Base-by-base conservation (phyloP, 2,888 invertebrate species). In the Epirrhoe alternata region DNA sequence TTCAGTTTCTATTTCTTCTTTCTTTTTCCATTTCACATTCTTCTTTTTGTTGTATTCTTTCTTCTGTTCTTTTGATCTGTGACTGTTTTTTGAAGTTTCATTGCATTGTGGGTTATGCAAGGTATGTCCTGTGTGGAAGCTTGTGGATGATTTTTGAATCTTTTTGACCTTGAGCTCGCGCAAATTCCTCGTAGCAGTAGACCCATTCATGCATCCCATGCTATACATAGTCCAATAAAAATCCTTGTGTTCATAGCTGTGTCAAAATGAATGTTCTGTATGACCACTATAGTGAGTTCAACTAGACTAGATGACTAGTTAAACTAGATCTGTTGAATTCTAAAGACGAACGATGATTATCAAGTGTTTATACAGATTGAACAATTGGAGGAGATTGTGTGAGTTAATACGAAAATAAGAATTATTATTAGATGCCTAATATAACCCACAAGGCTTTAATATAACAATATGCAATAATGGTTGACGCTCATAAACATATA, bases 21-120 rank as follows among this genome's bases (percentile, higher is more conserved):
- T 79, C 63, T 74, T 71, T 80, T 77, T 74, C 80, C 77, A 72
- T 75, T 84, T 79, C 79, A 78, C 78, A 82, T 72, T 71, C 78
- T 80, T 82, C 78, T 70, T 82, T 82, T 72, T 72, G 74, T 76
- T 74, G 56, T 79, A 77, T 81, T 71, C 78, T 72, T 75, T 76
- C 55, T 78, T 78, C 75, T 67, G 70, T 75, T 77, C 33, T 85
- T 86, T 82, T 84, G 78, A 81, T 86, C 84, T 89, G 66, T 86
- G 81, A 84, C 86, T 89, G 85, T 87, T 90, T 83, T n/a, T 84
- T 88, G 87, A 88, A 87, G 85, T 90, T 87, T 89, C 86, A 88
- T 88, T 87, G 91, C 90, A 88, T 90, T 91, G 92, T 90, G 93
- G 89, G 88, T 87, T 92, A 92, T 92, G 89, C 92, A 92, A 91